Evolutionary conservation across 2,888 invertebrate genomes (phyloP).

Genomic region (Calameuta idolon): DNA sequence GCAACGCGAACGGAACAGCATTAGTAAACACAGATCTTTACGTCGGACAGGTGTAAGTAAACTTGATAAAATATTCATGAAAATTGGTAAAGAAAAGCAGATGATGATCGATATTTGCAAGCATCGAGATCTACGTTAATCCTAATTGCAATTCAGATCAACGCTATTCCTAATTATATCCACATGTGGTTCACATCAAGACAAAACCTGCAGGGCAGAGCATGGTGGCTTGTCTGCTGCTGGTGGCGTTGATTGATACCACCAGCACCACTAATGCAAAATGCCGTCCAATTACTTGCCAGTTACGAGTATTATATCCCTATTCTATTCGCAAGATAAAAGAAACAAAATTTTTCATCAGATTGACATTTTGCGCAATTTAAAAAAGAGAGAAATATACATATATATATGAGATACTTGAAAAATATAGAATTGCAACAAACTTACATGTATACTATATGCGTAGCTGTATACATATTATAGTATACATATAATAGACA

Average conservation of each 20-base stretch:
- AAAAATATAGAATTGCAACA: too few species aligned
- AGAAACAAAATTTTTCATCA: not conserved
- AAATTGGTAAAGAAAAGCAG: not conserved
- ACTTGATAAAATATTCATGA: not conserved
- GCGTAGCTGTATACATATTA: too few species aligned
- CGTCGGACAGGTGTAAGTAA: not conserved
- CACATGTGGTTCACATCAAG: not conserved
- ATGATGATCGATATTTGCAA: not conserved
- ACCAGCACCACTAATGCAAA: not conserved
- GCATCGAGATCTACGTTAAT: not conserved
- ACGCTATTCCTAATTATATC: conserved; percentile 1
- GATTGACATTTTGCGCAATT: not conserved
- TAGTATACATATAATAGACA: not conserved
- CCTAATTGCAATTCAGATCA: not conserved
- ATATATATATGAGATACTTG: too few species aligned
- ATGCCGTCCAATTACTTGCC: not conserved
- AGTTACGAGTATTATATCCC: not conserved
- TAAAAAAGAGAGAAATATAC: not conserved
- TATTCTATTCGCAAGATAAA: not conserved
- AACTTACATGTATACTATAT: too few species aligned
- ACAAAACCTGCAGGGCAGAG: not conserved
- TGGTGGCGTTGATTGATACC: conserved; percentile 2
- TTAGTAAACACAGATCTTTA: not conserved
- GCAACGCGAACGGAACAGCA: not conserved
- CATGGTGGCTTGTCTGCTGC: not conserved